Evolutionary conservation across 2,888 invertebrate genomes (phyloP).

Genomic region (Druceiella hillmani): DNA sequence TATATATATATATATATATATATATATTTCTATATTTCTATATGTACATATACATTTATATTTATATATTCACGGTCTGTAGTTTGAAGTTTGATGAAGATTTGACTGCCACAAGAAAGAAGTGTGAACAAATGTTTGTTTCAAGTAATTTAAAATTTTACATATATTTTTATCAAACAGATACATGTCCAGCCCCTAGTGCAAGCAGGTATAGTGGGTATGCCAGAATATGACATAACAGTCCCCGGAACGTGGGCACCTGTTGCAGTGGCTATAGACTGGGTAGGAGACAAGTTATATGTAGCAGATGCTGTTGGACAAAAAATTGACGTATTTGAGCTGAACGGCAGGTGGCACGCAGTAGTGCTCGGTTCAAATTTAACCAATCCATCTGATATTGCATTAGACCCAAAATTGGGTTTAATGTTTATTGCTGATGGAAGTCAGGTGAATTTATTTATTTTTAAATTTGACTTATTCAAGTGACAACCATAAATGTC

Average conservation of each 20-base stretch:
- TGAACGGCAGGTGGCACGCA: conserved; percentile 82
- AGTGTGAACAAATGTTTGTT: too few relatives aligned
- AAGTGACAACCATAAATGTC: too few relatives aligned
- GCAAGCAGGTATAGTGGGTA: conserved; percentile 38
- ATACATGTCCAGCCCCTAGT: conserved; percentile 57
- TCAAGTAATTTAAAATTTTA: conserved; percentile 5
- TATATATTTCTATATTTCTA: too few relatives aligned
- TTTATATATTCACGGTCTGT: too few relatives aligned
- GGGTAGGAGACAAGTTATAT: conserved; percentile 95
- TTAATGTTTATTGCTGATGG: conserved; percentile 83
- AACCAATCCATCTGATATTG: conserved; percentile 86
- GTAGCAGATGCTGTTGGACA: conserved; percentile 90
- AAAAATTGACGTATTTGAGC: conserved; percentile 90
- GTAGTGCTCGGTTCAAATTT: conserved; percentile 88
- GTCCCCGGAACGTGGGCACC: conserved; percentile 86
- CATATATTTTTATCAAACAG: neutral
- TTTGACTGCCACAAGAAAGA: too few relatives aligned
- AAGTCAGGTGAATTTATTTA: conserved; percentile 53
- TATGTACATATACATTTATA: too few relatives aligned
- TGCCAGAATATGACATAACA: conserved; percentile 57
- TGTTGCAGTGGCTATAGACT: conserved; percentile 89
- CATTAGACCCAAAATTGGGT: conserved; percentile 87
- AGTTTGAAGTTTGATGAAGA: too few relatives aligned
- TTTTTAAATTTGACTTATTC: conserved; percentile 3
- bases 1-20: too few relatives aligned